These are phyloP conservation scores for Toxotes lorentzi DNA, from an alignment of 2,797 vertebrate species.

Conservation along the genomic window DNA sequence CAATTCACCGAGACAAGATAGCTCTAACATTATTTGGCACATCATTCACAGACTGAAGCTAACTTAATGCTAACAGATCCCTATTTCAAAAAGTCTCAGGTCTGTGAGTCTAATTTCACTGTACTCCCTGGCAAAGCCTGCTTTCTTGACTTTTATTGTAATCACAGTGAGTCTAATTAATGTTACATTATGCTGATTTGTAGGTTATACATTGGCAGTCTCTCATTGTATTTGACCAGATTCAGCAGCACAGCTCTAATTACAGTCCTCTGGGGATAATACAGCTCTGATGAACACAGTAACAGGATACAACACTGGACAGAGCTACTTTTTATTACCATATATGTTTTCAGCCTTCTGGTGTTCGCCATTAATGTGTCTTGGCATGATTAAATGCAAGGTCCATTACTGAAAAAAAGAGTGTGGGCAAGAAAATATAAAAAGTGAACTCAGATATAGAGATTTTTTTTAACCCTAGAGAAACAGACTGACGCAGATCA, in stretches of 20 bases:
- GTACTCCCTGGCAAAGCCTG: not conserved
- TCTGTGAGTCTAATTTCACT: slow-evolving; percentile 26
- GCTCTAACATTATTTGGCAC: slow-evolving; percentile 26
- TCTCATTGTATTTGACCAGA: slow-evolving; percentile 69
- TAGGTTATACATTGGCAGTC: slow-evolving; percentile 58
- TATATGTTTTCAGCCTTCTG: slow-evolving; percentile 54
- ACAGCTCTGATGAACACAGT: slow-evolving; percentile 47
- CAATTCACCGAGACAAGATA: slow-evolving; percentile 30
- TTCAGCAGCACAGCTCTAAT: slow-evolving; percentile 70
- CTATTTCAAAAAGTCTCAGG: slow-evolving; percentile 19
- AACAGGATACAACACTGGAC: slow-evolving; percentile 52
- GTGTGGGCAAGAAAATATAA: not conserved
- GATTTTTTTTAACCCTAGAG: not conserved
- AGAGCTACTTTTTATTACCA: slow-evolving; percentile 49
- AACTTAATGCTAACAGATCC: not conserved
- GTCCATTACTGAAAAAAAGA: not conserved
- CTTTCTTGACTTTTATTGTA: slow-evolving; percentile 39
- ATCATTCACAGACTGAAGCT: slow-evolving; percentile 35
- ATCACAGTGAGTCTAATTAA: slow-evolving; percentile 70
- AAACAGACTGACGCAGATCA: too few species aligned
- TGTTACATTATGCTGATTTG: slow-evolving; percentile 72
- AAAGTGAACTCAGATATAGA: not conserved
- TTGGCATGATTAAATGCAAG: slow-evolving; percentile 35
- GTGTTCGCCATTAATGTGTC: slow-evolving; percentile 36
- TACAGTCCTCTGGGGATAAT: slow-evolving; percentile 69